A percentile compares a stretch with the other conserved stretches of the same genome.
Evolutionary conservation across 2,113 vertebrate genomes (phyloP).

Genomic region (Alces alces): DNA sequence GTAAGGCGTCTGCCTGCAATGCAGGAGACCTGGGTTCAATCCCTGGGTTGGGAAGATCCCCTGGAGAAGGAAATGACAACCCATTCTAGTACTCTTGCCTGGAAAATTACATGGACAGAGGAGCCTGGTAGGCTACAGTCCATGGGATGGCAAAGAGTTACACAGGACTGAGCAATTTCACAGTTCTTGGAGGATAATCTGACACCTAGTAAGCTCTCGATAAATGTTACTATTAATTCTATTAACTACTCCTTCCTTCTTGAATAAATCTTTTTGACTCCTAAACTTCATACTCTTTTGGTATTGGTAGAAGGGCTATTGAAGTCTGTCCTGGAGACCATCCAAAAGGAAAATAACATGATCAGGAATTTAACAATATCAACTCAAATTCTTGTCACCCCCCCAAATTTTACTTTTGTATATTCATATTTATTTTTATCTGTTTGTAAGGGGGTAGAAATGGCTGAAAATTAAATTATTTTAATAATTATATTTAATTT

Average conservation of each 20-base stretch:
- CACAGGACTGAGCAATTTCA: neutral
- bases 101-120: neutral
- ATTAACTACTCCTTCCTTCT: neutral
- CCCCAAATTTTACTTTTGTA: neutral
- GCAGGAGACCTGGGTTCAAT: accelerated
- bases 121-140: neutral
- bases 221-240: neutral
- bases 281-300: neutral
- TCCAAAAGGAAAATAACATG: neutral
- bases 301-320: neutral
- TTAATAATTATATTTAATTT: neutral
- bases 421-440: neutral
- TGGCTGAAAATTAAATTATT: neutral
- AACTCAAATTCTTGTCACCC: neutral
- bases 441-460: neutral
- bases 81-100: neutral
- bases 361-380: neutral
- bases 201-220: neutral
- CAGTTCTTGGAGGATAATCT: neutral
- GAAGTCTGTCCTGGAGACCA: neutral
- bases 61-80: neutral
- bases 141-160: neutral
- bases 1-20: neutral
- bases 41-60: neutral
- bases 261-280: neutral